Evolutionary conservation across 2,113 vertebrate genomes (phyloP), one percentile per base, ranked within the genome.

Genomic region (Pterophyllum scalare): DNA sequence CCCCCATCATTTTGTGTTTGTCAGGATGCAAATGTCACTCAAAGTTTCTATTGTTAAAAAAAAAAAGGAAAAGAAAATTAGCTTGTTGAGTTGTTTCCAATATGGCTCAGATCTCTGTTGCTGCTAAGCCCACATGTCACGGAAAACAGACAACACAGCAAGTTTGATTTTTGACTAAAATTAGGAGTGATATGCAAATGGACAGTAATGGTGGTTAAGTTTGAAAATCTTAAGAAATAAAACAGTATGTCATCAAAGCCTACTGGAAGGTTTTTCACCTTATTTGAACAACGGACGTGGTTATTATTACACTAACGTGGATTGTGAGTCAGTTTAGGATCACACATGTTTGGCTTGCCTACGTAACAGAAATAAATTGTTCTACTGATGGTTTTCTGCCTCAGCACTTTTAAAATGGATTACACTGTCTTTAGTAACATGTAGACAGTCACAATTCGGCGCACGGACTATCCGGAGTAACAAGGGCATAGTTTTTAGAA

Each of bases 161-260:
- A 77, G 76, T 11, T 77, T 80, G 59, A 64, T 70, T 88, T 85
- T 65, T 56, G 79, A 74, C 61, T 81, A 38, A 62, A 65, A 57
- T 60, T 77, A 72, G 49, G 57, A 74, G 75, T 81, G 81, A 80
- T 83, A 70, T 90, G 86, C 89, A 89, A 70, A 77, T 77, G 64
- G 77, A 78, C 60, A 79, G 72, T 82, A 84, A 19, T 62, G 87
- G 88, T 93, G 91, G 79, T 89, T 54, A 78, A 85, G 78, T 79
- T 89, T 84, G 83, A 78, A 87, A 92, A 88, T 81, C 61, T 88
- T 93, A 83, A 46, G 82, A 91, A 94, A 93, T 91, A 93, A 94
- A 93, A 86, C 81, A 72, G 57, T 89, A 81, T 88, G 78, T 88
- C 83, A 78, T 81, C 82, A 56, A 87, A 87, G 72, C 59, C 65